These are phyloP conservation scores for Echinarachnius parma DNA, from an alignment of 53 echinoderm and acorn worm genomes.

Conservation along the genomic window DNA sequence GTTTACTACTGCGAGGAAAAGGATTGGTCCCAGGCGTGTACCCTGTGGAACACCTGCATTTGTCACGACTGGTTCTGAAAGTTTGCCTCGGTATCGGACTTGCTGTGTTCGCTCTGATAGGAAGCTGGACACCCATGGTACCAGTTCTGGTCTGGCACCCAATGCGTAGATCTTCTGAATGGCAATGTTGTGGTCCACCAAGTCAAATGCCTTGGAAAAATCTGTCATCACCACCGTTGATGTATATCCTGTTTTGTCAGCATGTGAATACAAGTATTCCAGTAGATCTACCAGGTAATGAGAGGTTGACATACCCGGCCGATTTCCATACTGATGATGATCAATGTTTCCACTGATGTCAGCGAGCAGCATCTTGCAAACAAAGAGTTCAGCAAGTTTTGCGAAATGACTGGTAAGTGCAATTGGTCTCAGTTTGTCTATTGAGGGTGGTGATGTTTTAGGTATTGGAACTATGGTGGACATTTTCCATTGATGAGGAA, in stretches of 20 bases:
- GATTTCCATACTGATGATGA: too few species aligned
- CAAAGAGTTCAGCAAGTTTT: not conserved
- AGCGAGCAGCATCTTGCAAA: too few species aligned
- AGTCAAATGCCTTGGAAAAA: not conserved
- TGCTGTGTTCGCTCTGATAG: not conserved
- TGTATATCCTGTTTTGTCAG: not conserved
- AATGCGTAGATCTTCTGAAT: too few species aligned
- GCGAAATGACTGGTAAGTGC: not conserved
- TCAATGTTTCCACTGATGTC: too few species aligned
- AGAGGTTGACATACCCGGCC: too few species aligned
- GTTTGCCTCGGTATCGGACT: not conserved
- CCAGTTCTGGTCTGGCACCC: too few species aligned
- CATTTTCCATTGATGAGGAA: too few species aligned
- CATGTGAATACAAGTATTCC: not conserved
- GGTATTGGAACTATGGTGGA: too few species aligned
- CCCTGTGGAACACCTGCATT: not conserved
- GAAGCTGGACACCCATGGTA: conserved; percentile 1
- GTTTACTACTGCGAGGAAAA: not conserved
- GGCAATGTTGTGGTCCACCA: not conserved
- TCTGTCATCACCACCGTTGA: not conserved
- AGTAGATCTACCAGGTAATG: conserved; percentile 1
- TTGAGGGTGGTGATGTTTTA: too few species aligned
- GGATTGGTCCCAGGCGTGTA: not conserved
- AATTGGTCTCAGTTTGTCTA: not conserved
- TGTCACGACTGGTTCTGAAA: conserved; percentile 1